Base-by-base conservation (phyloP, 1,140 invertebrate species). In the Achatina immaculata region DNA sequence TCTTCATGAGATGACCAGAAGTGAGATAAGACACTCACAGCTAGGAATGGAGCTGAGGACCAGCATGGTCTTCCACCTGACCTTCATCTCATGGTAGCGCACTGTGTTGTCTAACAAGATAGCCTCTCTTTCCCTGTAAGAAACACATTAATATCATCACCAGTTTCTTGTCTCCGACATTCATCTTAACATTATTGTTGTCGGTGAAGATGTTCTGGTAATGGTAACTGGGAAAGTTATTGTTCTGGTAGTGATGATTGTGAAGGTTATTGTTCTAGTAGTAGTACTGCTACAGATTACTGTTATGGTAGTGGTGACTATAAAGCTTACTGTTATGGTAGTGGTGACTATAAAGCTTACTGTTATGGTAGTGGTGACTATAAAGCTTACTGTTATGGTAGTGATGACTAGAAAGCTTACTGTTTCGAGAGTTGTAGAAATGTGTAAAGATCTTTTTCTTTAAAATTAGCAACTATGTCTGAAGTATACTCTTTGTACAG, bases 1-100 rank as follows among this genome's bases (percentile, higher is more conserved):
- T n/a, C n/a, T n/a, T n/a, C n/a, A n/a, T n/a, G n/a, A n/a, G n/a
- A n/a, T n/a, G n/a, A n/a, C n/a, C n/a, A n/a, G n/a, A n/a, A n/a
- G n/a, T n/a, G n/a, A n/a, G n/a, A n/a, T n/a, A n/a, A n/a, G 31
- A 2, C 28, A 45, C 76, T 43, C 45, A 78, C 76, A 66, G 43
- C 14, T 68, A 24, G 88, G 87, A 58, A 77, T 81, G 16, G 86
- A 83, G 65, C 81, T 83, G 14, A 85, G 28, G 0, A 87, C 83
- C 36, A 89, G 73, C 65, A 88, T 80, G 0, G 84, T 88, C 45
- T 88, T 88, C 88, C 88, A 89, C 69, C 87, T 65, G 24, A 86
- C 77, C 48, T 88, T 88, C 83, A 87, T 82, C 69, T 89, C 88
- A 80, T 88, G 84, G 58, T 89, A 89, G 40, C 85, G 88, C 48